These are phyloP conservation scores for Pterocles gutturalis DNA, from an alignment of 2,113 vertebrate genomes.

Conservation along the genomic window DNA sequence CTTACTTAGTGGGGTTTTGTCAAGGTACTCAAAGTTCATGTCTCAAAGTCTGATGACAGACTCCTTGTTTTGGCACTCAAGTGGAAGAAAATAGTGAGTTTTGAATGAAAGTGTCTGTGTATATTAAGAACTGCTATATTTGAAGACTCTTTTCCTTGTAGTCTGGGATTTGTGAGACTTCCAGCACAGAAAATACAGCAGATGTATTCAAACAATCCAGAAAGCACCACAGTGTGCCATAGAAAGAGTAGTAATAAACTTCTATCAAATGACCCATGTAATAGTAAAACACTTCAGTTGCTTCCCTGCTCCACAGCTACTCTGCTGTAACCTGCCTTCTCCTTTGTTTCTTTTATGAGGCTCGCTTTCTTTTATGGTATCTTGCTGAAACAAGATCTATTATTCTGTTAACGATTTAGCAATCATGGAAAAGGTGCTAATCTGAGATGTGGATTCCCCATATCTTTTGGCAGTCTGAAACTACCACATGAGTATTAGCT, in stretches of 20 bases:
- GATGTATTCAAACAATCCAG: conserved; percentile 4
- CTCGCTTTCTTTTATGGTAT: not conserved
- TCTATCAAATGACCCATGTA: not conserved
- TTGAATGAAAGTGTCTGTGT: conserved; percentile 31
- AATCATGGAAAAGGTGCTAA: conserved; percentile 28
- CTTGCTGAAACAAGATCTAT: not conserved
- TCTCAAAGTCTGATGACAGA: conserved; percentile 50
- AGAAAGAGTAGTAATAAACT: not conserved
- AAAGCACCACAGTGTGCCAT: not conserved
- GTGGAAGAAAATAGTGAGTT: conserved; percentile 14
- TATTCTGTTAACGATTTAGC: not conserved
- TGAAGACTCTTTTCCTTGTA: conserved; percentile 26
- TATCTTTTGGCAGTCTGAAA: not conserved
- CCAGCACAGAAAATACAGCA: not conserved
- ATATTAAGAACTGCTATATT: conserved; percentile 25
- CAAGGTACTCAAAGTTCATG: conserved; percentile 54
- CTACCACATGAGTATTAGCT: not conserved
- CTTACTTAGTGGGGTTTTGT: conserved; percentile 55
- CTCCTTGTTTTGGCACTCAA: not conserved
- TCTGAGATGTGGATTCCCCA: not conserved
- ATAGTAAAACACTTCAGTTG: not conserved
- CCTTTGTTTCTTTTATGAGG: not conserved
- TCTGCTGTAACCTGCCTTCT: conserved; percentile 8
- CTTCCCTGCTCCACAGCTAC: conserved; percentile 4
- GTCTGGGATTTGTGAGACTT: not conserved